Evolutionary conservation across 2,797 vertebrate species (phyloP), one percentile per base, ranked within the genome.

Genomic region (Eulemur rubriventer): DNA sequence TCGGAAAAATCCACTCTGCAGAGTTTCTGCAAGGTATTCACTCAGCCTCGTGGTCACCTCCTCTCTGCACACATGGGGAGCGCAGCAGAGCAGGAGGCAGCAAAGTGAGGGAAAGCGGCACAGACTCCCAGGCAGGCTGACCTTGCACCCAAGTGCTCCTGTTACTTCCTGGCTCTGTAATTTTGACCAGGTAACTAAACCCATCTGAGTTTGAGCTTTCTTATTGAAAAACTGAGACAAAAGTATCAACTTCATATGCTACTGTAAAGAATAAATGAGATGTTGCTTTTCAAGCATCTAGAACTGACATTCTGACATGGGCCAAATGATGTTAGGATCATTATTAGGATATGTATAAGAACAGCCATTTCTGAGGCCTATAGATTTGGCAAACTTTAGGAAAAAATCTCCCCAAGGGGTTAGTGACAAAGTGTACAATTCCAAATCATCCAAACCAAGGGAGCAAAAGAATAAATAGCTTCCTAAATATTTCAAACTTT

Each of bases 401-500:
- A 18, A 65, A 86, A 43, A 33, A 24, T 73, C 16, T 75, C 46
- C 75, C 30, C 11, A 46, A 95, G 55, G 6, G 4, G 59, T 89
- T n/a, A 43, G 10, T 50, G 65, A 83, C 24, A 86, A 95, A 83
- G 41, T 91, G 7, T 83, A 12, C 5, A 83, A 89, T 81, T 93
- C 52, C 50, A 89, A 96, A 35, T 72, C 57, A 92, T 72, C 41
- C 43, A 82, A 70, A 84, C 30, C 55, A 72, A 65, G 33, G 38
- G 13, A 63, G 3, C 33, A 83, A 82, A 89, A 86, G 22, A 76
- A 67, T 7, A 52, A 61, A 73, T 24, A 70, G 61, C 24, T 90
- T 95, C 76, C 26, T 55, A 94, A 96, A 59, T 83, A 94, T 48
- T 93, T 91, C 22, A 67, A 55, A 86, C 22, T 24, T 86, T 84